Evolutionary conservation across 2,113 vertebrate genomes (phyloP).

Genomic region (Nyctereutes procyonoides): DNA sequence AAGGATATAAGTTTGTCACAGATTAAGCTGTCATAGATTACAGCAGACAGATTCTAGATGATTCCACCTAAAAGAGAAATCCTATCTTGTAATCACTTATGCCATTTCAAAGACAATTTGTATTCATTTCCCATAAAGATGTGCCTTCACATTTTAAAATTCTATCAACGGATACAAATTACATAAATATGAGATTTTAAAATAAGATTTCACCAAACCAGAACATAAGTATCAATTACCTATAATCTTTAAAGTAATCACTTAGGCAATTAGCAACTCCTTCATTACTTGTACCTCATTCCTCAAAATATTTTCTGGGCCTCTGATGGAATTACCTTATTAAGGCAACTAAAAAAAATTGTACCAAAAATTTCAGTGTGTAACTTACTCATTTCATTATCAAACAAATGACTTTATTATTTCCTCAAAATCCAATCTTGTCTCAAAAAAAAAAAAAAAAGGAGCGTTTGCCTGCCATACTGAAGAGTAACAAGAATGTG

Average conservation of each 20-base stretch:
- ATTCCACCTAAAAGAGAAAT: conserved; percentile 27
- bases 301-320: conserved; percentile 15
- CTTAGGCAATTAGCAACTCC: neutral
- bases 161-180: neutral
- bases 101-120: neutral
- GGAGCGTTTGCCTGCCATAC: neutral
- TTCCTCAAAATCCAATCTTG: conserved; percentile 36
- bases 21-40: neutral
- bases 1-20: conserved; percentile 18
- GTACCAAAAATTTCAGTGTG: neutral
- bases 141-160: neutral
- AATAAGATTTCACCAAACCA: neutral
- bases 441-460: neutral
- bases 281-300: conserved; percentile 38
- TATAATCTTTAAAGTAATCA: conserved; percentile 36
- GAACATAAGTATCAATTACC: conserved; percentile 12
- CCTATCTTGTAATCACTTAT: neutral
- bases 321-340: neutral
- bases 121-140: neutral
- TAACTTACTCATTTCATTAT: conserved; percentile 46
- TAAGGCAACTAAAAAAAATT: conserved; percentile 14
- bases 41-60: neutral
- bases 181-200: conserved; percentile 5
- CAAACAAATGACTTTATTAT: conserved; percentile 30
- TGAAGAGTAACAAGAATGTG: neutral